Conservation (phyloP, 2,797 vertebrate genomes). For the Alectoris magna region DNA sequence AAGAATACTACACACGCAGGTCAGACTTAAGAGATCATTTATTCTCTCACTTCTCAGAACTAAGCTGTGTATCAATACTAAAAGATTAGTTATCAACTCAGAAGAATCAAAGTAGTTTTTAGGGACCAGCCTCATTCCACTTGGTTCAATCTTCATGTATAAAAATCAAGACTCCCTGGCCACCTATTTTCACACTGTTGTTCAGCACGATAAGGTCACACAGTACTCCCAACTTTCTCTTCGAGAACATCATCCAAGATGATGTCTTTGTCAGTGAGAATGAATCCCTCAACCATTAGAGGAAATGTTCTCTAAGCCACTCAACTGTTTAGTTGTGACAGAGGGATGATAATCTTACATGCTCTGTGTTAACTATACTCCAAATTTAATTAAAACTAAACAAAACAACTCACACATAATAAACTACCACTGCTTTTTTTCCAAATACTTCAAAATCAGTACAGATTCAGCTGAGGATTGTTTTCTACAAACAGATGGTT, state of each 20-base stretch:
- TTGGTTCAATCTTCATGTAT: background rate
- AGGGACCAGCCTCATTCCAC: background rate
- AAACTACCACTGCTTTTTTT: background rate
- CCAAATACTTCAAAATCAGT: background rate
- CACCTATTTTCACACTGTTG: background rate
- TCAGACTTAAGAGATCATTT: background rate
- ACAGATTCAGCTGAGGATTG: background rate
- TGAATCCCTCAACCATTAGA: background rate
- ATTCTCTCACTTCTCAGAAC: background rate
- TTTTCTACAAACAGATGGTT: background rate
- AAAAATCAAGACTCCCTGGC: background rate
- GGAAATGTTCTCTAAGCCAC: background rate
- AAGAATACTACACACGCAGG: no score
- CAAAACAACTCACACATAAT: rapidly evolving
- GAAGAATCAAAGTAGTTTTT: background rate
- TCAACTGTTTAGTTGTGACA: background rate
- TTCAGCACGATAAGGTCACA: background rate
- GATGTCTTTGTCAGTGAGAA: background rate
- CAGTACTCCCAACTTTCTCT: background rate
- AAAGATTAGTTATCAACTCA: background rate
- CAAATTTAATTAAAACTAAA: background rate
- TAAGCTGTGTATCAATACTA: background rate
- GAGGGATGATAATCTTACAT: background rate
- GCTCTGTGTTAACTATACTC: background rate
- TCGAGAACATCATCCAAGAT: background rate